Conservation (phyloP, 1,140 invertebrate genomes). For the Daktulosphaira vitifoliae region DNA sequence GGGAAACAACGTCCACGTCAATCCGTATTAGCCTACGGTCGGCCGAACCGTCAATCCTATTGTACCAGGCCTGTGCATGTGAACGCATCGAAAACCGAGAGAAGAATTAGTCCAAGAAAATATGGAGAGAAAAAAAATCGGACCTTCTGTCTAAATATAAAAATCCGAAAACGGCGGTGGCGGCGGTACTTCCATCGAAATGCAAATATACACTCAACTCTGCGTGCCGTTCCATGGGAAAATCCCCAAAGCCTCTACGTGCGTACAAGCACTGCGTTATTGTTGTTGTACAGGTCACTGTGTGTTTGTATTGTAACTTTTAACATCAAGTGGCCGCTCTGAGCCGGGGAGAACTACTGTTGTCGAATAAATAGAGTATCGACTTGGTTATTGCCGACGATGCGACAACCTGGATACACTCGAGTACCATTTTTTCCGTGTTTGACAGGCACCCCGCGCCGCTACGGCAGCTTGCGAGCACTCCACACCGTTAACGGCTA, state of each 20-base stretch:
- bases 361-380: neutral
- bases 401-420: conserved; percentile 28
- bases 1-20: conserved; percentile 18
- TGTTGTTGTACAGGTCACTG: neutral
- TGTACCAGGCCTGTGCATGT: too few relatives aligned
- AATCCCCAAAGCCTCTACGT: neutral
- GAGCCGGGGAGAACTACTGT: neutral
- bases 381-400: neutral
- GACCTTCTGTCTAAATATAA: too few relatives aligned
- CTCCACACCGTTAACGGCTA: conserved; percentile 20
- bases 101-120: too few relatives aligned
- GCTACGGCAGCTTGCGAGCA: conserved; percentile 1
- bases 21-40: conserved; percentile 24
- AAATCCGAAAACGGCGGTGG: too few relatives aligned
- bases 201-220: too few relatives aligned
- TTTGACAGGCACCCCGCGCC: conserved; percentile 9
- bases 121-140: too few relatives aligned
- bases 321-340: conserved; percentile 24
- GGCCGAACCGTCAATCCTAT: neutral
- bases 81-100: too few relatives aligned
- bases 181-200: too few relatives aligned
- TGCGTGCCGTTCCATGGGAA: conserved; percentile 24
- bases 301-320: conserved; percentile 33
- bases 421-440: neutral
- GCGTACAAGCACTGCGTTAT: too few relatives aligned